phyloP scores from a whole-genome alignment of 2,113 vertebrate genomes.

The Mastomys natalensis region DNA sequence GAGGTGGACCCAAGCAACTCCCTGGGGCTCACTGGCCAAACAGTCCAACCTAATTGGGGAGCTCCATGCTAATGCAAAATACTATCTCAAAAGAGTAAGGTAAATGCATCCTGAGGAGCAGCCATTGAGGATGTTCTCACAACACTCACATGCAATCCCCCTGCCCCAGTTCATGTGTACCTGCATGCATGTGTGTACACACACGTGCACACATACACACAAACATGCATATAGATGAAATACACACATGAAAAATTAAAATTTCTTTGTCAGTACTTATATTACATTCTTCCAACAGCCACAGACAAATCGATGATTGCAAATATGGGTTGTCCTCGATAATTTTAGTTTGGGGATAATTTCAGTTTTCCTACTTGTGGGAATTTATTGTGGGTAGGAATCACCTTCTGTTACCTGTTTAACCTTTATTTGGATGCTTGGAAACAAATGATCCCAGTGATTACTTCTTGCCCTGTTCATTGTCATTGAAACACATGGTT shows the following conservation, averaged over 20 bases:
- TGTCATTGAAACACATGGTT: not conserved
- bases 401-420: not conserved
- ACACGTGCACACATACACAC: not conserved
- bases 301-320: not conserved
- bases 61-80: not conserved
- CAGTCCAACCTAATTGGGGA: not conserved
- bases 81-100: not conserved
- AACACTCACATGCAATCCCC: not conserved
- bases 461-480: not conserved
- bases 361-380: not conserved
- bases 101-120: not conserved
- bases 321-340: not conserved
- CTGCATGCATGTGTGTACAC: not conserved
- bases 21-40: not conserved
- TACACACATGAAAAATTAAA: not conserved
- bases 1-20: not conserved
- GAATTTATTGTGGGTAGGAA: not conserved
- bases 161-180: not conserved
- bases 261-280: not conserved
- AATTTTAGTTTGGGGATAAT: not conserved
- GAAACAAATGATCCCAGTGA: no score
- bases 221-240: not conserved
- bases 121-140: not conserved
- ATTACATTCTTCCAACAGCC: not conserved
- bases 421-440: not conserved